A percentile compares a stretch with the other conserved stretches of the same genome.
These are phyloP conservation scores for Charina bottae DNA, from an alignment of 2,113 vertebrate genomes.

Conservation along the genomic window DNA sequence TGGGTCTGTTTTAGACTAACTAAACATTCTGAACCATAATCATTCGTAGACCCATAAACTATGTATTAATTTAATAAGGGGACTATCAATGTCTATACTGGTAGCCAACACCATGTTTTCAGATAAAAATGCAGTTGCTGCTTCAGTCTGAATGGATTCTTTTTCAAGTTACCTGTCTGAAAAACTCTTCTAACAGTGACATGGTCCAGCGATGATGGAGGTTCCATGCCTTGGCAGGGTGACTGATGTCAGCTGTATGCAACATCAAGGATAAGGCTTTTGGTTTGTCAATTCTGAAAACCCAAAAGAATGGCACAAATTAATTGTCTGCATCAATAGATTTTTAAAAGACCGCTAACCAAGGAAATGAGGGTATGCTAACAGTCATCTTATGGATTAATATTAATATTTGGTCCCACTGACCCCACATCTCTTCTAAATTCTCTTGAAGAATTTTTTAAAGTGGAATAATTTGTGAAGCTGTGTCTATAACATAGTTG, in stretches of 20 bases:
- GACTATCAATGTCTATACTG: no score
- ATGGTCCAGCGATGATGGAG: constrained; percentile 97
- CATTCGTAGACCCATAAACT: no score
- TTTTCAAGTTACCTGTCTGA: constrained; percentile 84
- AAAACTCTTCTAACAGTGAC: constrained; percentile 96
- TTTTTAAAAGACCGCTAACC: background rate
- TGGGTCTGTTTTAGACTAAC: no score
- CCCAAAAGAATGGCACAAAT: constrained; percentile 50
- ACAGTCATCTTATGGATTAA: background rate
- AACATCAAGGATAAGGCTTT: constrained; percentile 95
- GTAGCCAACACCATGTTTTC: no score
- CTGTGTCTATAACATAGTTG: background rate
- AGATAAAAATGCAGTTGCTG: background rate
- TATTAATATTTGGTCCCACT: constrained; percentile 1
- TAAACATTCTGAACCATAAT: no score
- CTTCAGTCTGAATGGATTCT: background rate
- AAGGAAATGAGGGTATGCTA: background rate
- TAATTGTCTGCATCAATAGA: constrained; percentile 8
- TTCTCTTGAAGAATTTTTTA: background rate
- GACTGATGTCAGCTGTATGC: constrained; percentile 97
- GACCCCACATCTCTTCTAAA: background rate
- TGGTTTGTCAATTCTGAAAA: constrained; percentile 92
- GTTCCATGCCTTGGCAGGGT: constrained; percentile 95
- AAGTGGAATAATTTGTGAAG: background rate
- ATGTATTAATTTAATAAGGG: no score